phyloP scores from a whole-genome alignment of 2,113 vertebrate species.

The Clarias magur region DNA sequence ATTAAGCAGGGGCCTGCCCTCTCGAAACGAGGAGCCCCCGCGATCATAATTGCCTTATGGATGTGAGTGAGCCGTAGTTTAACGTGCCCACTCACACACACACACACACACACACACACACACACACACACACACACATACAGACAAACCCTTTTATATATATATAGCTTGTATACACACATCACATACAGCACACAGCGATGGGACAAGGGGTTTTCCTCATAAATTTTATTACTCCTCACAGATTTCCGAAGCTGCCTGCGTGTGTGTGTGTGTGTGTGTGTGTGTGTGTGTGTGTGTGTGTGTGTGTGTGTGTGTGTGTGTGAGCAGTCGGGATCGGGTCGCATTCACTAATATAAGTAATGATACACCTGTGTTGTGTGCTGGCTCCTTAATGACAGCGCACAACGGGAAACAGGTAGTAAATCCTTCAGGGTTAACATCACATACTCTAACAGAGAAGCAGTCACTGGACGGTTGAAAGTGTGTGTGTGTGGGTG shows the following conservation, averaged over 20 bases:
- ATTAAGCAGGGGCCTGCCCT: slow-evolving; percentile 51
- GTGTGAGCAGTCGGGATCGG: slow-evolving; percentile 21
- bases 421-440: slow-evolving; percentile 51
- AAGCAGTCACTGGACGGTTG: slow-evolving; percentile 29
- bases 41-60: slow-evolving; percentile 49
- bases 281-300: too few relatives aligned
- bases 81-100: slow-evolving; percentile 28
- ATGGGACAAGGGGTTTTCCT: slow-evolving; percentile 59
- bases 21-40: slow-evolving; percentile 46
- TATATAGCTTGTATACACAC: slow-evolving; percentile 29
- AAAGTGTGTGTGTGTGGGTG: slow-evolving; percentile 30
- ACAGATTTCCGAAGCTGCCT: slow-evolving; percentile 47
- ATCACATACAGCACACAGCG: slow-evolving; percentile 30
- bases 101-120: slow-evolving; percentile 15
- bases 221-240: slow-evolving; percentile 62
- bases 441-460: slow-evolving; percentile 43
- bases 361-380: slow-evolving; percentile 75
- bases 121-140: slow-evolving; percentile 18
- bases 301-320: slow-evolving; percentile 44
- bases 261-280: too few relatives aligned
- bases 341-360: slow-evolving; percentile 62
- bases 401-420: slow-evolving; percentile 51
- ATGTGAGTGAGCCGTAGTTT: slow-evolving; percentile 31
- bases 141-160: slow-evolving; percentile 8
- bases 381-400: slow-evolving; percentile 63